Base-by-base conservation (phyloP, 2,888 invertebrate species). In the Parascotia fuliginaria region DNA sequence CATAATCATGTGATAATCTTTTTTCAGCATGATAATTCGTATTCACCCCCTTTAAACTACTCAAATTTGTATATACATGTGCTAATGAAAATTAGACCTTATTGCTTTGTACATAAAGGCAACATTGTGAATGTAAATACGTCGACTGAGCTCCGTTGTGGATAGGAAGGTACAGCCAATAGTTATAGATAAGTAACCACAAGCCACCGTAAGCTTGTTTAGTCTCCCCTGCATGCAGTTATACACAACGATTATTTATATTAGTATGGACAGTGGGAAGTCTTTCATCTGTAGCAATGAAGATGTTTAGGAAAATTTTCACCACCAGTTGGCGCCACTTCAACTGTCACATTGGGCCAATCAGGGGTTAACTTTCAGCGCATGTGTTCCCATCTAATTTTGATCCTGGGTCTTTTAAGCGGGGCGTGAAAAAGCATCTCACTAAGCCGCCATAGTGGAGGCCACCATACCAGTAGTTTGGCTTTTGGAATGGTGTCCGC, bases 221-320 rank as follows among this genome's bases (percentile, higher is more conserved):
- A 62, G 53, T 75, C 77, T 78, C 81, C 78, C 81, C 80, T 75
- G 74, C 81, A 81, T 82, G 82, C 81, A 58, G 49, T 73, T 71
- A 66, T 64, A 53, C 56, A 72, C 62, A 58, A 73, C 55, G 55
- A 65, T 59, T n/a, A n/a, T n/a, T n/a, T n/a, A n/a, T n/a, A n/a
- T n/a, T 58, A 66, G 60, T 58, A 48, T n/a, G 32, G 22, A 59
- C 42, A 43, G 42, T 54, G 56, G 31, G 19, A 24, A 29, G 9
- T 42, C 12, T 16, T 9, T 16, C 27, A n/a, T 5, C 11, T 3
- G 24, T 5, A 19, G n/a, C n/a, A n/a, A n/a, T n/a, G n/a, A n/a
- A n/a, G n/a, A n/a, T n/a, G n/a, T n/a, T n/a, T n/a, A n/a, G n/a
- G n/a, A n/a, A n/a, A n/a, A n/a, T n/a, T n/a, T n/a, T n/a, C n/a